Evolutionary conservation across 2,113 vertebrate species (phyloP).

Genomic region (Crotalus viridis): DNA sequence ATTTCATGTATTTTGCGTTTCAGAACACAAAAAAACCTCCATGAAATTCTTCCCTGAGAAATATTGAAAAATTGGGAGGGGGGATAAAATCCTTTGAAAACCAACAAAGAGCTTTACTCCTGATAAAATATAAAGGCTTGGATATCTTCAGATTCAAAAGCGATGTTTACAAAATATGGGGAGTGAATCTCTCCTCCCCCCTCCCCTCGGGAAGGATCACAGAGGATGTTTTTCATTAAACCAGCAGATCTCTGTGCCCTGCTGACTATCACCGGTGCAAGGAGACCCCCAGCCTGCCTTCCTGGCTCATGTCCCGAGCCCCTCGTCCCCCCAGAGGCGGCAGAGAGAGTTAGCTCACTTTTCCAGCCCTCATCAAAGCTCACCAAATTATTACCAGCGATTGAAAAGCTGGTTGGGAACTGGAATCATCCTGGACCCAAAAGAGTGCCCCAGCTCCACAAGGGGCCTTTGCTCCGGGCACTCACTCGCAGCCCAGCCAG

Average conservation of each 20-base stretch:
- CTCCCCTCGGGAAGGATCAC: background rate
- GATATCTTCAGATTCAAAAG: background rate
- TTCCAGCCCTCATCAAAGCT: background rate
- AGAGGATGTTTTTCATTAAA: background rate
- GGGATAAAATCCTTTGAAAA: fast-evolving
- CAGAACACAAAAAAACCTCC: background rate
- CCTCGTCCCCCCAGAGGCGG: background rate
- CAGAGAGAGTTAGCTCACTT: background rate
- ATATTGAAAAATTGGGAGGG: background rate
- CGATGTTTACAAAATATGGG: background rate
- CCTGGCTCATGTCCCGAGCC: background rate
- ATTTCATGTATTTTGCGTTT: background rate
- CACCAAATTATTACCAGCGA: background rate
- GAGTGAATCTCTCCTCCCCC: background rate
- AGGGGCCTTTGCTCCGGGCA: background rate
- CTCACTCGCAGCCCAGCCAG: background rate
- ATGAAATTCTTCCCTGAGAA: background rate
- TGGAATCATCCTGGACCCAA: background rate
- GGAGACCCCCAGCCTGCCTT: background rate
- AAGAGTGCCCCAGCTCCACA: background rate
- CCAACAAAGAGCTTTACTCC: no score
- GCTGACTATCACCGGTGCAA: no score
- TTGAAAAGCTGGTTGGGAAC: background rate
- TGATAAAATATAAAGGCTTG: no score
- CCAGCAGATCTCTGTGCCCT: background rate